These are phyloP conservation scores for Halichondria panicea DNA, from an alignment of 37 sponge, comb jelly and placozoan species.

Conservation along the genomic window DNA sequence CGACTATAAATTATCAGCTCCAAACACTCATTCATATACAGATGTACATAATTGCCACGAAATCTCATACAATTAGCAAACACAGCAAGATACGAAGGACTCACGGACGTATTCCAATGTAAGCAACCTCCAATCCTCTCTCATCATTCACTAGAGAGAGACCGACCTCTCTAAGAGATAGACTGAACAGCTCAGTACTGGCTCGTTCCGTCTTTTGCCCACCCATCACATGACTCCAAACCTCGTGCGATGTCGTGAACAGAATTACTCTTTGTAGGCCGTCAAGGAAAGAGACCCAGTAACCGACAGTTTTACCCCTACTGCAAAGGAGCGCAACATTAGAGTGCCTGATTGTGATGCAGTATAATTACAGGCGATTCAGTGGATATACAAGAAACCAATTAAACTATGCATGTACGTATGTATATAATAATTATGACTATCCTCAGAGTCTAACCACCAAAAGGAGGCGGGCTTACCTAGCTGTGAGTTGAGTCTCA, in stretches of 20 bases:
- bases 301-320: not conserved
- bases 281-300: conserved; percentile 83
- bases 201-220: conserved; percentile 24
- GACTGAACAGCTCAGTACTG: conserved; percentile 16
- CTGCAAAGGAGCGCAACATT: too few relatives aligned
- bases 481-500: too few relatives aligned
- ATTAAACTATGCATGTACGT: too few relatives aligned
- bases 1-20: too few relatives aligned
- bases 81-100: not conserved
- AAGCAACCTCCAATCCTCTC: conserved; percentile 65
- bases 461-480: too few relatives aligned
- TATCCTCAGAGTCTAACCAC: too few relatives aligned
- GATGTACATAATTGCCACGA: not conserved
- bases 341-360: too few relatives aligned
- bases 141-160: conserved; percentile 79
- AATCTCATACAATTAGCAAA: not conserved
- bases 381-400: too few relatives aligned
- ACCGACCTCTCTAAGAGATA: conserved; percentile 52
- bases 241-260: conserved; percentile 41
- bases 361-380: too few relatives aligned
- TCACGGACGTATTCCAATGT: conserved; percentile 66
- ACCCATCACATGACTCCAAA: conserved; percentile 9
- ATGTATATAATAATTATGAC: too few relatives aligned
- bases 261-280: conserved; percentile 70
- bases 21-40: conserved; percentile 1